A percentile compares a stretch with the other conserved stretches of the same genome.
These are phyloP conservation scores for Hirundichthys speculiger DNA, from an alignment of 2,113 vertebrate species.

Conservation along the genomic window DNA sequence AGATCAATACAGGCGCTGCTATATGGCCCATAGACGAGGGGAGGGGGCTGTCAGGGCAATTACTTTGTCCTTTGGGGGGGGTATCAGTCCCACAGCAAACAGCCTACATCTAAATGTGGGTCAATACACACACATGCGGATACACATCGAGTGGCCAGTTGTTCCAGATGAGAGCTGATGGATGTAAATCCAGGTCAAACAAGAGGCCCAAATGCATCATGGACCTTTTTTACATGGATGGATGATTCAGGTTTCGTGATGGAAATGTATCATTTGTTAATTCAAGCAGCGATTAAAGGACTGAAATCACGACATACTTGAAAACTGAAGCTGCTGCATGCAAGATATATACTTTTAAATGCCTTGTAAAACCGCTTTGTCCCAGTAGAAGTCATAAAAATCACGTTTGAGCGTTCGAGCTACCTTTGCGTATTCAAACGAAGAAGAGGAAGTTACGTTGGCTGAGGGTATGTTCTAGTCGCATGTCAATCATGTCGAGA, in stretches of 20 bases:
- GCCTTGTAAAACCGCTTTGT: no score
- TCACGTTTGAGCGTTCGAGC: no score
- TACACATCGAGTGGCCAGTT: conserved; percentile 27
- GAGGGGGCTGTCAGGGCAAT: conserved; percentile 50
- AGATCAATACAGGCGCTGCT: conserved; percentile 53
- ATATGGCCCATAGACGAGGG: conserved; percentile 16
- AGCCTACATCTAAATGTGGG: conserved; percentile 66
- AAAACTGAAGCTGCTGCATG: no score
- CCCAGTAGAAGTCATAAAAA: no score
- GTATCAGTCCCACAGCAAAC: conserved; percentile 41
- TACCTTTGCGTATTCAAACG: no score
- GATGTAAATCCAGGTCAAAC: conserved; percentile 53
- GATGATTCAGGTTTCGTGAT: not conserved
- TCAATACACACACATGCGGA: conserved; percentile 49
- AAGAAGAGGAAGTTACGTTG: no score
- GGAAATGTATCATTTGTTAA: not conserved
- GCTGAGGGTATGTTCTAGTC: no score
- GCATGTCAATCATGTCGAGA: no score
- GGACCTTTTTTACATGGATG: not conserved
- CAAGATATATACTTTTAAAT: no score
- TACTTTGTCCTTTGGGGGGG: conserved; percentile 56
- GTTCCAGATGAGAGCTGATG: conserved; percentile 35
- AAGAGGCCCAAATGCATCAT: conserved; percentile 11
- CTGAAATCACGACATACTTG: no score
- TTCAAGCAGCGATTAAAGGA: not conserved